Conservation (phyloP, 2,113 vertebrate genomes). For the Ictidomys tridecemlineatus region DNA sequence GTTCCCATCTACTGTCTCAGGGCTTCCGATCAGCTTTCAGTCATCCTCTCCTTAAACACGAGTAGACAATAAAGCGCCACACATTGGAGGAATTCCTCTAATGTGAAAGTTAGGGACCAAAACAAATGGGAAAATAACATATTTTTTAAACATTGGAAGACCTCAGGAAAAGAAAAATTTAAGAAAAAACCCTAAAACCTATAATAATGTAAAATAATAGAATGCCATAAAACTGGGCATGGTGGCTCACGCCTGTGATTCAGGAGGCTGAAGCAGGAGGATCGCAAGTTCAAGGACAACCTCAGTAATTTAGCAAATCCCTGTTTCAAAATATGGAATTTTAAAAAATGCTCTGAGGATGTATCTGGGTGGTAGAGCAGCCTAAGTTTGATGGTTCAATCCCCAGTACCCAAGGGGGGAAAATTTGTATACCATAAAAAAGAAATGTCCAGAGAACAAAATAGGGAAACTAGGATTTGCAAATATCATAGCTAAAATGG, state of each 20-base stretch:
- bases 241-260: no score
- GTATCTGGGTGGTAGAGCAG: no score
- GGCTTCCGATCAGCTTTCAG: background rate
- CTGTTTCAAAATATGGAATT: no score
- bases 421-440: background rate
- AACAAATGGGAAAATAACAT: background rate
- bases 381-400: no score
- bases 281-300: no score
- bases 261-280: no score
- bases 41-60: background rate
- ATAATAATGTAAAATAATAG: background rate
- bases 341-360: no score
- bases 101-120: background rate
- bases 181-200: background rate
- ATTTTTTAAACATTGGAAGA: background rate
- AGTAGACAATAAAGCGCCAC: background rate
- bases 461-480: background rate
- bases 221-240: background rate
- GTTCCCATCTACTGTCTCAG: background rate
- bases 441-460: background rate
- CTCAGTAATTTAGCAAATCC: no score
- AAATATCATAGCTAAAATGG: background rate
- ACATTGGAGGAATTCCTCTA: background rate
- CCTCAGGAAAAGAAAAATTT: background rate
- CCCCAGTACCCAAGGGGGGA: no score